Base-by-base conservation (phyloP, 2,113 vertebrate genomes). In the Meleagris gallopavo region DNA sequence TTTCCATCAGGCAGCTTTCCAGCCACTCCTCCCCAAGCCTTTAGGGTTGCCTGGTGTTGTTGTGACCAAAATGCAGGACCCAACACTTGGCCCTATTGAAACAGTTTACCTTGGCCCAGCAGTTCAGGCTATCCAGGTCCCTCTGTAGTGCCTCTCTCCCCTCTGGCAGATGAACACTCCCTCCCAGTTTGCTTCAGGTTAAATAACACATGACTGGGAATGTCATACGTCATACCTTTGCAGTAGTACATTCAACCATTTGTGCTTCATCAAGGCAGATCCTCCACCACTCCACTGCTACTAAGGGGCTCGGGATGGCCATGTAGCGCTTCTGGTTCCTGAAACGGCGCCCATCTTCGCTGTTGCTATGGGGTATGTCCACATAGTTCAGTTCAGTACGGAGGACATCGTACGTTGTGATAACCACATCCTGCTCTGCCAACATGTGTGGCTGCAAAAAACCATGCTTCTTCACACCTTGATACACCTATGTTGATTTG, bases 231-330 rank as follows among this genome's bases (percentile, higher is more conserved):
- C 96, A 96, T 89, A 99, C 99, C 98, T 99, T 99, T 5, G 99
- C 99, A 50, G 99, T 98, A 61, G 99, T 99, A 90, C 99, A 99
- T 77, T 99, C 99, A 43, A 99, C 99, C 99, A 99, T 99, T 94
- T 99, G 99, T 32, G 99, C 99, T 96, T 99, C 99, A 76, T 99
- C 99, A 52, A 99, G 98, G 96, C 99, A 99, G 95, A 99, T 98
- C 79, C 99, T 98, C 99, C 99, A 99, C 99, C 99, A 99, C 94
- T 99, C 99, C 94, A 99, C 99, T 2, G 99, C 99, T 32, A 99
- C 99, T 55, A 99, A 95, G 2, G 99, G 99, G 90, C 99, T 99
- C 29, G 99, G 99, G 40, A 99, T 97, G n/a, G 99, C 99, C 99
- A 99, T 99, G 92, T 99, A 99, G 16, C 99, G 98, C 95, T 99